Evolutionary conservation across 2,888 invertebrate genomes (phyloP), one percentile per base, ranked within the genome.

Genomic region (Beris morrisii): DNA sequence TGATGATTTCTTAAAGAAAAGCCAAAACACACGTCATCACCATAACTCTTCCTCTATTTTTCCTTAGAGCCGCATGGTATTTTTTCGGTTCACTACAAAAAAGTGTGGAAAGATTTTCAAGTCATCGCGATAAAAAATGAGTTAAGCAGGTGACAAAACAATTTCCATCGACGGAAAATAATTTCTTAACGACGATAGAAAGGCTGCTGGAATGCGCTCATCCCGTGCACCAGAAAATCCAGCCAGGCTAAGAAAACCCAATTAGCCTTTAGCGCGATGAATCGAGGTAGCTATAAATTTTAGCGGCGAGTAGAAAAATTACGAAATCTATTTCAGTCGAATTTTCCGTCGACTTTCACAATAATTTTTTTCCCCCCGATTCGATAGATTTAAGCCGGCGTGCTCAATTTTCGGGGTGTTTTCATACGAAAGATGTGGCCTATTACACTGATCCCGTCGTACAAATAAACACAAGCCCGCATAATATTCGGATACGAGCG

Each of bases 131-230:
- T 69, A 69, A 69, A 69, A 69, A 69, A 69, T 69, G 68, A 69
- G 64, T 46, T 64, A 66, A 66, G 59, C 68, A 69, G 68, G 68
- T 69, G 68, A 69, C 68, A 69, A 69, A 69, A 69, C 66, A 69
- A 66, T 69, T 69, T 69, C 66, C 68, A 2, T 22, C 22, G 22
- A 66, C 64, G 57, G 56, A 66, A 66, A 57, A 66, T 22, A 22
- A 22, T 22, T 69, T 64, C 66, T 61, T 66, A 46, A 54, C 28
- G 54, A 32, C 45, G 44, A 7, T 38, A 38, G n/a, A 54, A 64
- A 55, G 22, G 22, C 22, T 30, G 46, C 28, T 64, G 64, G 64
- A 64, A 64, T 64, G 64, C 54, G 54, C 13, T 44, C 45, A 44
- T 38, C 38, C 38, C 5, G 38, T 22, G 22, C 22, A 22, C 38